These are phyloP conservation scores for Danaus chrysippus DNA, from an alignment of 2,888 invertebrate species.

Conservation along the genomic window DNA sequence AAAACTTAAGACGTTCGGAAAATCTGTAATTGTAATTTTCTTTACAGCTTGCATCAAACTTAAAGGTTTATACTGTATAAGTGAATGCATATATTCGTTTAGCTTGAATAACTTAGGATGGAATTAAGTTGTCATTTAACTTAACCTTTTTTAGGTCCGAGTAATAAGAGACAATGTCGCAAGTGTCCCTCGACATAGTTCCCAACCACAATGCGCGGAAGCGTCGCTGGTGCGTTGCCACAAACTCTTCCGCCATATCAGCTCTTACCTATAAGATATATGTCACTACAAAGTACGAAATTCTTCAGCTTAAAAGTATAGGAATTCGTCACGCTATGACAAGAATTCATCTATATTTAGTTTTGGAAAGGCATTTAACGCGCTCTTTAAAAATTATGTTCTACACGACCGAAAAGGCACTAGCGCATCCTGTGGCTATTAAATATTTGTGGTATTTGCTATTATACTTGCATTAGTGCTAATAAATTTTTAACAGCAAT, in stretches of 20 bases:
- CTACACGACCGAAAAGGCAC: not conserved
- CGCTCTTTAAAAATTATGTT: not conserved
- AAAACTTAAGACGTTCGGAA: no score
- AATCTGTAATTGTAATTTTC: no score
- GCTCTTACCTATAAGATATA: slow-evolving; percentile 35
- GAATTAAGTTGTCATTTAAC: not conserved
- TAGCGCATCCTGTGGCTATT: not conserved
- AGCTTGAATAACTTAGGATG: not conserved
- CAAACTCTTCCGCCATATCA: slow-evolving; percentile 53
- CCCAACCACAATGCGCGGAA: slow-evolving; percentile 63
- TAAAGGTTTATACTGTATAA: not conserved
- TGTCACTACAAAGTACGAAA: slow-evolving; percentile 19
- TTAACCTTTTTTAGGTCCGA: slow-evolving; percentile 4
- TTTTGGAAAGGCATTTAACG: not conserved
- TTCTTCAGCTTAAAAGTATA: slow-evolving; percentile 8
- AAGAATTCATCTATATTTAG: slow-evolving; percentile 7
- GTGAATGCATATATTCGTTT: no score
- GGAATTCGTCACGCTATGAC: slow-evolving; percentile 13
- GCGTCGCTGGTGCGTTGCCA: slow-evolving; percentile 39
- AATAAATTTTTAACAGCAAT: not conserved
- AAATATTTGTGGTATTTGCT: not conserved
- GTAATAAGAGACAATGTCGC: slow-evolving; percentile 39
- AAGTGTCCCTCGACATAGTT: slow-evolving; percentile 47
- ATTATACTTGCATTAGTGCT: not conserved
- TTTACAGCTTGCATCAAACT: not conserved